phyloP scores from a whole-genome alignment of 2,888 invertebrate species.

The Xylota segnis region DNA sequence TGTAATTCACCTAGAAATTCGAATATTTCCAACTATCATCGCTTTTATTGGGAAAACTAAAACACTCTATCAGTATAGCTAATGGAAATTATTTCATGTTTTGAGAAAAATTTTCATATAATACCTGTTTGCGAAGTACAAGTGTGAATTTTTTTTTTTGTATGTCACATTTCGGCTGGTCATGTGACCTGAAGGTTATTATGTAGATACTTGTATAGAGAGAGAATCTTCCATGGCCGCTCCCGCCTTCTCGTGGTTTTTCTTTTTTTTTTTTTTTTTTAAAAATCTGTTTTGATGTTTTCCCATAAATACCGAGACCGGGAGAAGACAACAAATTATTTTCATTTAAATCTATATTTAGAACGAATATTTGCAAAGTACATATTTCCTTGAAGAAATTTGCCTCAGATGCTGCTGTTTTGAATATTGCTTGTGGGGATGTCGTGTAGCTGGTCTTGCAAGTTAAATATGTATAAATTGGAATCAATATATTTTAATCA shows the following conservation, averaged over 20 bases:
- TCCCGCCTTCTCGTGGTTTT: constrained; percentile 18
- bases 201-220: constrained; percentile 40
- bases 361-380: constrained; percentile 19
- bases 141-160: constrained; percentile 27
- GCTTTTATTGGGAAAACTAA: not conserved
- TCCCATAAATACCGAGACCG: constrained; percentile 3
- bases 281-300: constrained; percentile 44
- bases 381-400: constrained; percentile 1
- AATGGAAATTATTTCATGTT: not conserved
- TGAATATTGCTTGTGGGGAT: not conserved
- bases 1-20: constrained; percentile 9
- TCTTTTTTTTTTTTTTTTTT: no score
- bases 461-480: constrained; percentile 12
- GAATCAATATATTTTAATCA: constrained; percentile 3
- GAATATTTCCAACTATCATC: not conserved
- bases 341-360: constrained; percentile 35
- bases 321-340: constrained; percentile 6
- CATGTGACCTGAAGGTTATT: constrained; percentile 74
- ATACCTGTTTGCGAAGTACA: not conserved
- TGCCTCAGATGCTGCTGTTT: constrained; percentile 6
- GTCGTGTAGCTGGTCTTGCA: no score
- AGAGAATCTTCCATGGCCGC: constrained; percentile 27
- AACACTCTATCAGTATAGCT: not conserved
- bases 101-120: not conserved
- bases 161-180: constrained; percentile 47